phyloP scores from a whole-genome alignment of 2,113 vertebrate genomes.

The Pedionomus torquatus region DNA sequence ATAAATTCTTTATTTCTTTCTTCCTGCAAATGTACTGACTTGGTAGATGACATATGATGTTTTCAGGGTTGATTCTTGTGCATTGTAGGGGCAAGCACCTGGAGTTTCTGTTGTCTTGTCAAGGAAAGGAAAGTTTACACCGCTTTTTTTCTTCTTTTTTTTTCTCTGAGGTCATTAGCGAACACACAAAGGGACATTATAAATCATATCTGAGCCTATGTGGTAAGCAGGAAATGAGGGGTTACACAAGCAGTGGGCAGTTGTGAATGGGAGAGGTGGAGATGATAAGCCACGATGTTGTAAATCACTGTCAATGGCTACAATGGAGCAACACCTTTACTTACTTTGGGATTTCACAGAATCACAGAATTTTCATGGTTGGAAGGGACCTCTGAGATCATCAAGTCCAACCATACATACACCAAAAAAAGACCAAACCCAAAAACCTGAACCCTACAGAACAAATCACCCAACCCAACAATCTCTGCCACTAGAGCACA shows the following conservation, averaged over 20 bases:
- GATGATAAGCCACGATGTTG: not conserved
- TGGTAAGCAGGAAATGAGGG: not conserved
- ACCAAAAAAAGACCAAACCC: no score
- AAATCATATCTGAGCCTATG: not conserved
- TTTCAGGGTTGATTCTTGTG: not conserved
- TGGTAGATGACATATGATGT: not conserved
- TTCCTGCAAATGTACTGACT: not conserved
- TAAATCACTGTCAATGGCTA: not conserved
- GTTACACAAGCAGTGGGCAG: not conserved
- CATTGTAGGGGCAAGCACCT: not conserved
- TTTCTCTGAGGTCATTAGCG: not conserved
- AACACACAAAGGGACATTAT: not conserved
- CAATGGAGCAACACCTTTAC: not conserved
- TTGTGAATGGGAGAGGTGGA: not conserved
- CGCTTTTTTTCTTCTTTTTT: not conserved
- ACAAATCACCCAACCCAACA: no score
- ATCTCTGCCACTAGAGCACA: no score
- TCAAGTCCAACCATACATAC: no score
- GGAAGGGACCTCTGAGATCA: no score
- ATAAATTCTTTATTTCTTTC: not conserved
- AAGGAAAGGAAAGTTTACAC: not conserved
- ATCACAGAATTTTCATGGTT: no score
- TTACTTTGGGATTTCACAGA: not conserved
- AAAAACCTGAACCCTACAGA: no score
- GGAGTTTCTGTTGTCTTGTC: not conserved